phyloP scores from a whole-genome alignment of 2,113 vertebrate genomes.

The Neoarius graeffei region DNA sequence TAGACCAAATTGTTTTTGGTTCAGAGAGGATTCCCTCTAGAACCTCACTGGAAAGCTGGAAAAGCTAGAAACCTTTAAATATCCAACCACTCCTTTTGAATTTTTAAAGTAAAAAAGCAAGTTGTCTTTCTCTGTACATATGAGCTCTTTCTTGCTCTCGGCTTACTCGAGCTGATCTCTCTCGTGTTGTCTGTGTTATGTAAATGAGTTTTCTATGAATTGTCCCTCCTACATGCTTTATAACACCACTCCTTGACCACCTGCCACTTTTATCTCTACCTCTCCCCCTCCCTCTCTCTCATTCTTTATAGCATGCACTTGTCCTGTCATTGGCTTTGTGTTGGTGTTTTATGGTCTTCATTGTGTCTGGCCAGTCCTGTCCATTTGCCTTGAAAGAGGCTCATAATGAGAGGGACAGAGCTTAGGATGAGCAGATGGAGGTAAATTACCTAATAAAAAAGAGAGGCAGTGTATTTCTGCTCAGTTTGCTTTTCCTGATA shows the following conservation, averaged over 20 bases:
- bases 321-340: constrained; percentile 46
- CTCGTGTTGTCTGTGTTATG: background rate
- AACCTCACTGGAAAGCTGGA: background rate
- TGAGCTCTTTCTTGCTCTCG: background rate
- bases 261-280: constrained; percentile 10
- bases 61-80: background rate
- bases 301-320: constrained; percentile 7
- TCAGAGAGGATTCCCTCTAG: background rate
- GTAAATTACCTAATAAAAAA: constrained; percentile 38
- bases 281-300: background rate
- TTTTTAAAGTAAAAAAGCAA: background rate
- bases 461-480: constrained; percentile 17
- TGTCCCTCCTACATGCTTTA: background rate
- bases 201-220: constrained; percentile 13
- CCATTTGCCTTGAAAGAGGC: constrained; percentile 40
- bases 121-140: background rate
- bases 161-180: background rate
- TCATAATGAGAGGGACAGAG: constrained; percentile 42
- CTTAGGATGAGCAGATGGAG: constrained; percentile 37
- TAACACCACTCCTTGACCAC: constrained; percentile 32
- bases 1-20: background rate
- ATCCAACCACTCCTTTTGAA: background rate
- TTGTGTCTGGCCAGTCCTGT: constrained; percentile 40
- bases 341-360: constrained; percentile 43
- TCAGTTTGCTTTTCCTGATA: constrained; percentile 3